A percentile compares a stretch with the other conserved stretches of the same genome.
These are phyloP conservation scores for Babylonia areolata DNA, from an alignment of 1,140 invertebrate genomes.

Conservation along the genomic window DNA sequence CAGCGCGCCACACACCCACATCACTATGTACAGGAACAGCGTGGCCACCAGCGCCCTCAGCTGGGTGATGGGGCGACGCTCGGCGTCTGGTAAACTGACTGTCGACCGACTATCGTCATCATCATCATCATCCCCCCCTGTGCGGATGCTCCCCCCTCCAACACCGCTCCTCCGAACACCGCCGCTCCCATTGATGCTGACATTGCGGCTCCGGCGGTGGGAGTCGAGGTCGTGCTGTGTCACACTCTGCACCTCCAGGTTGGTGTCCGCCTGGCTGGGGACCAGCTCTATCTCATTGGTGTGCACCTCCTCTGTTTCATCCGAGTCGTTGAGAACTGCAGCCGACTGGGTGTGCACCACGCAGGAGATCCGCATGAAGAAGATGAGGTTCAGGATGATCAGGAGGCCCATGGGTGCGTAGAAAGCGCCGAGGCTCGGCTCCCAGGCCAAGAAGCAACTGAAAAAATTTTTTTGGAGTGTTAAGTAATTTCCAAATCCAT, in stretches of 20 bases:
- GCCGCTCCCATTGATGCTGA: conserved; percentile 23
- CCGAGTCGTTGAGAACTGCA: conserved; percentile 52
- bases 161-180: conserved; percentile 34
- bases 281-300: conserved; percentile 81
- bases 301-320: conserved; percentile 66
- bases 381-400: conserved; percentile 83
- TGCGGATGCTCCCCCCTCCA: conserved; percentile 70
- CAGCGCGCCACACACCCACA: conserved; percentile 85
- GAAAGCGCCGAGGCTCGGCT: conserved; percentile 87
- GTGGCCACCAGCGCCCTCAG: conserved; percentile 86
- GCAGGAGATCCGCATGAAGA: conserved; percentile 86
- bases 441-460: conserved; percentile 87
- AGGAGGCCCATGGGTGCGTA: conserved; percentile 87
- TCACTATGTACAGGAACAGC: conserved; percentile 84
- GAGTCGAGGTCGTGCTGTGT: conserved; percentile 33
- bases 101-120: conserved; percentile 43
- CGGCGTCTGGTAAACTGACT: conserved; percentile 82
- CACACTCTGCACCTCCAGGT: conserved; percentile 53
- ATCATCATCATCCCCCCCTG: conserved; percentile 71
- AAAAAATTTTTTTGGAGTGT: too few relatives aligned
- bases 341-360: conserved; percentile 77
- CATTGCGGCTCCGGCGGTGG: conserved; percentile 29
- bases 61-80: conserved; percentile 88
- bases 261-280: conserved; percentile 58
- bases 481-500: too few relatives aligned